Evolutionary conservation across 2,888 invertebrate species (phyloP).

Genomic region (Ophion ventricosus): DNA sequence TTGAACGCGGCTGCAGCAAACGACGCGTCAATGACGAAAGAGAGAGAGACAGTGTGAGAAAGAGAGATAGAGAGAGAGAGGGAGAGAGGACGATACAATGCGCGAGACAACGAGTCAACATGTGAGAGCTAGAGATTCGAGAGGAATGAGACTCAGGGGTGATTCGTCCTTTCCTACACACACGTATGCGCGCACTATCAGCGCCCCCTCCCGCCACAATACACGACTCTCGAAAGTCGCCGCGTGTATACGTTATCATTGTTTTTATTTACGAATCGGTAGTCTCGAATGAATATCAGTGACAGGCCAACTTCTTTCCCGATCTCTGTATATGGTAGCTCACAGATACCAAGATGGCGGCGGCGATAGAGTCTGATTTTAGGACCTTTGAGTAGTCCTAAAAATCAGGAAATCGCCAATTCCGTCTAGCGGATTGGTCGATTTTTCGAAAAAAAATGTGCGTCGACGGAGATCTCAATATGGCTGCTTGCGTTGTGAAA

Average conservation of each 20-base stretch:
- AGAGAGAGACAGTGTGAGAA: background rate
- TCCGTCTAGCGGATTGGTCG: background rate
- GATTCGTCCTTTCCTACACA: conserved; percentile 4
- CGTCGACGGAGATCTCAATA: background rate
- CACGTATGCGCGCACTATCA: background rate
- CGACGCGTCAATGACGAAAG: conserved; percentile 19
- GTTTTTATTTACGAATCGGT: conserved; percentile 1
- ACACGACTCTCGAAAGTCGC: background rate
- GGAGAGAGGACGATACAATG: conserved; percentile 33
- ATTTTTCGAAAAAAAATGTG: background rate
- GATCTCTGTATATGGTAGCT: background rate
- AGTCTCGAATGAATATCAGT: background rate
- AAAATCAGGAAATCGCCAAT: background rate
- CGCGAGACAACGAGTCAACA: conserved; percentile 40
- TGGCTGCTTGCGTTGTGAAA: background rate
- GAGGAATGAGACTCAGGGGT: background rate
- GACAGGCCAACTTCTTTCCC: background rate
- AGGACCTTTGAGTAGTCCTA: background rate
- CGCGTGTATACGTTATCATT: conserved; percentile 9
- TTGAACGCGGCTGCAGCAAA: conserved; percentile 30
- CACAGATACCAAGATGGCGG: no score
- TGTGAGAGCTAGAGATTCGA: background rate
- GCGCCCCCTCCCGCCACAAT: conserved; percentile 1
- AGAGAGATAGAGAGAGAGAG: conserved; percentile 18
- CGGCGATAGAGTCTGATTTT: background rate